phyloP scores from a whole-genome alignment of 2,113 vertebrate species.

The Donacobius atricapilla region DNA sequence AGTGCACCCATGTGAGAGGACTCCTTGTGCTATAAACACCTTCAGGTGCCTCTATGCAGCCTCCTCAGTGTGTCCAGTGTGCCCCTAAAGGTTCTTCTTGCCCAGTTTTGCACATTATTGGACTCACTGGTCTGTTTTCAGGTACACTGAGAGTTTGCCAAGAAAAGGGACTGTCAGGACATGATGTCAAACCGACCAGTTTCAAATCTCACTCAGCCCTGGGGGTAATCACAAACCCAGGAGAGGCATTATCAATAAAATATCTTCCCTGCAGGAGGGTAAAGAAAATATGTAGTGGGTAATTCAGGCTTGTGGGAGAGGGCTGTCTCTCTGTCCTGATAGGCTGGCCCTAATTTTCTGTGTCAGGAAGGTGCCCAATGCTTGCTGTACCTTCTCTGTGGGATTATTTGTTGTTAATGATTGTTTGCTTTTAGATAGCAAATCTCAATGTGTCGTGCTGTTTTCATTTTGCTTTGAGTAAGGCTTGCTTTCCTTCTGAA shows the following conservation, averaged over 20 bases:
- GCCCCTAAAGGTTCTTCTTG: background rate
- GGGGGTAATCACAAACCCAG: background rate
- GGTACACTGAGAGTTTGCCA: background rate
- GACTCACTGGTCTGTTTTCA: background rate
- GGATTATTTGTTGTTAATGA: conserved; percentile 23
- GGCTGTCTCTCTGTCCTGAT: background rate
- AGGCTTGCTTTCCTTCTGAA: conserved; percentile 25
- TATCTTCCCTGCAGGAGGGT: background rate
- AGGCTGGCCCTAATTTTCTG: background rate
- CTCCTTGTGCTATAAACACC: background rate
- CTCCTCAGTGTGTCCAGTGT: background rate
- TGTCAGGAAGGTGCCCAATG: background rate
- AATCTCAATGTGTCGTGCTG: conserved; percentile 35
- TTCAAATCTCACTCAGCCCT: background rate
- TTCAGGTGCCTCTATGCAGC: background rate
- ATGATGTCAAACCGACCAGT: background rate
- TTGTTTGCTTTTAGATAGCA: conserved; percentile 65
- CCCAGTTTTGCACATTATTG: background rate
- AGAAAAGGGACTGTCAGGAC: background rate
- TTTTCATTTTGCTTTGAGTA: background rate
- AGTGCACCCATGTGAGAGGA: accelerated
- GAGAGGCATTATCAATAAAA: conserved; percentile 36
- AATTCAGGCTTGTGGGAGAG: background rate
- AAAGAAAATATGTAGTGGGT: background rate
- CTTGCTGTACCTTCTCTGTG: background rate